These are phyloP conservation scores for Rhingia rostrata DNA, from an alignment of 2,888 invertebrate genomes.

Conservation along the genomic window DNA sequence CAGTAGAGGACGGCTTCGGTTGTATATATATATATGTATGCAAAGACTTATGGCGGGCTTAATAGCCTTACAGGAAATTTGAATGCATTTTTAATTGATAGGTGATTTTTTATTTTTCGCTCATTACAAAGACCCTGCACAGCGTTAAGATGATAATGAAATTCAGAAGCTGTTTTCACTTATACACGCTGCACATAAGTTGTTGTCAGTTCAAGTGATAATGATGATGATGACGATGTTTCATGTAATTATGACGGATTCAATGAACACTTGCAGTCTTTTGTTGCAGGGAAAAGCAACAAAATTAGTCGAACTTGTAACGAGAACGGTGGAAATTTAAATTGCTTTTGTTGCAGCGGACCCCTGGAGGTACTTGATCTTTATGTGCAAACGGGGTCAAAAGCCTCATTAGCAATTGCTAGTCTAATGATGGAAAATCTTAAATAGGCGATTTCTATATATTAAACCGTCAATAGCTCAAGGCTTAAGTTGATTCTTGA, in stretches of 20 bases:
- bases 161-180: conserved; percentile 69
- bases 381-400: conserved; percentile 28
- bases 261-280: conserved; percentile 42
- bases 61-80: conserved; percentile 64
- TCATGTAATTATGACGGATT: conserved; percentile 67
- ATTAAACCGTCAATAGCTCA: background rate
- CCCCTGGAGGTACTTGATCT: conserved; percentile 34
- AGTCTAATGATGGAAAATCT: conserved; percentile 8
- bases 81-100: conserved; percentile 71
- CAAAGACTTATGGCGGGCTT: conserved; percentile 33
- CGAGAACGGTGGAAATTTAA: conserved; percentile 41
- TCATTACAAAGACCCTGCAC: background rate
- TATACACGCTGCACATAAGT: conserved; percentile 33
- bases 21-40: background rate
- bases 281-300: background rate
- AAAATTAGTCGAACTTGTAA: conserved; percentile 45
- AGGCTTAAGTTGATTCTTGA: background rate
- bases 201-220: conserved; percentile 54
- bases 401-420: conserved; percentile 3
- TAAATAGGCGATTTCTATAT: background rate
- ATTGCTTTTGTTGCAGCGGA: conserved; percentile 44
- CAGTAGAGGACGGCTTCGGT: background rate
- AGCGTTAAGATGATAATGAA: conserved; percentile 40
- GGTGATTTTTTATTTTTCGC: conserved; percentile 43
- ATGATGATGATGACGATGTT: conserved; percentile 61